Evolutionary conservation across 2,113 vertebrate genomes (phyloP).

Genomic region (Ginglymostoma cirratum): DNA sequence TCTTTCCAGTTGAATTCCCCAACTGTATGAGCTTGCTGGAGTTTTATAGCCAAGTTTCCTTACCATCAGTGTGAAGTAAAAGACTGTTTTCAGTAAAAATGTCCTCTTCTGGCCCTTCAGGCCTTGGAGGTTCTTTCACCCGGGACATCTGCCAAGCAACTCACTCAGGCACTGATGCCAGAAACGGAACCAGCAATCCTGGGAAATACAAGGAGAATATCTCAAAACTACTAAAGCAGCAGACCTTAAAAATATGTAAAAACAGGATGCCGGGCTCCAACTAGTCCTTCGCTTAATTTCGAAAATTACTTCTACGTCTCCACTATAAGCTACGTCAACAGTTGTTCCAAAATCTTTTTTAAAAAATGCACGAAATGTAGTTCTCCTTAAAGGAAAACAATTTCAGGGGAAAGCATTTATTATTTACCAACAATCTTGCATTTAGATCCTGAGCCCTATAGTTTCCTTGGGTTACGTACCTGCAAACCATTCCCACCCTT

Average conservation of each 20-base stretch:
- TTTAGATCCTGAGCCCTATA: not conserved
- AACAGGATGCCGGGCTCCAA: not conserved
- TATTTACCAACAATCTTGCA: not conserved
- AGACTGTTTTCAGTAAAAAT: conserved; percentile 60
- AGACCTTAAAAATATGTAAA: not conserved
- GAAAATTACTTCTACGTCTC: not conserved
- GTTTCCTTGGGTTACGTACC: not conserved
- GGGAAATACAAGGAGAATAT: conserved; percentile 45
- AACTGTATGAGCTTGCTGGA: not conserved
- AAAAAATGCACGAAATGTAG: not conserved
- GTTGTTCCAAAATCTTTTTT: not conserved
- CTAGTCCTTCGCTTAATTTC: not conserved
- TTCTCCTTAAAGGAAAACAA: not conserved
- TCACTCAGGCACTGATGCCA: conserved; percentile 52
- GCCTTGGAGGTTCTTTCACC: conserved; percentile 70
- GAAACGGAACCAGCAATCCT: conserved; percentile 53
- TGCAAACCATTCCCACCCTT: not conserved
- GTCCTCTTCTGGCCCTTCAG: conserved; percentile 63
- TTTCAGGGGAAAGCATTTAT: not conserved
- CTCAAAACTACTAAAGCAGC: not conserved
- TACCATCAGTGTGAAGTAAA: conserved; percentile 45
- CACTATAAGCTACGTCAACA: not conserved
- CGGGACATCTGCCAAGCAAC: conserved; percentile 82
- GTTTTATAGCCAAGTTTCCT: not conserved
- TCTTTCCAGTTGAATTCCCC: not conserved